These are phyloP conservation scores for Leptatherina wallacei DNA, from an alignment of 2,797 vertebrate genomes.

Conservation along the genomic window DNA sequence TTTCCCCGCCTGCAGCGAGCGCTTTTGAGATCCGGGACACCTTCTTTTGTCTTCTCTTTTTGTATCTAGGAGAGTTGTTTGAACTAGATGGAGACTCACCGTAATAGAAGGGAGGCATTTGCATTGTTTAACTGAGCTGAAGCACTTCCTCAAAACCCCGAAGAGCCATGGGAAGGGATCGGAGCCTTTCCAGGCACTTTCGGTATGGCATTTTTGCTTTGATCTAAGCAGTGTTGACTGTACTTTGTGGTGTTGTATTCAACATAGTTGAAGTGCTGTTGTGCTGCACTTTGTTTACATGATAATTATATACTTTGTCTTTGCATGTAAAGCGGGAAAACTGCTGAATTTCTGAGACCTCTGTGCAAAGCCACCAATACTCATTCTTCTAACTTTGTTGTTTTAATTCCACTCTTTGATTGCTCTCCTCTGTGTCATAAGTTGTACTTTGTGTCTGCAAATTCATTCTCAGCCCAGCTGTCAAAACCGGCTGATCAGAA, in stretches of 20 bases:
- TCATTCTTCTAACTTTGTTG: neutral
- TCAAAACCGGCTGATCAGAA: slow-evolving; percentile 54
- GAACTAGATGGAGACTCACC: slow-evolving; percentile 64
- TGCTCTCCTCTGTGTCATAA: slow-evolving; percentile 3
- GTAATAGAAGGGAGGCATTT: slow-evolving; percentile 50
- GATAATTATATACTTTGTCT: slow-evolving; percentile 11
- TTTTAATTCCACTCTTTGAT: slow-evolving; percentile 11
- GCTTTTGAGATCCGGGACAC: slow-evolving; percentile 58
- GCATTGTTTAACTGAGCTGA: slow-evolving; percentile 53
- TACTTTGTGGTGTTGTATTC: slow-evolving; percentile 34
- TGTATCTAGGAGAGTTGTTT: slow-evolving; percentile 51
- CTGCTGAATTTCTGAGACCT: neutral
- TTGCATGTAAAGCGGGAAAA: slow-evolving; percentile 12
- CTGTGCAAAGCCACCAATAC: neutral
- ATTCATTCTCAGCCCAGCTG: slow-evolving; percentile 33
- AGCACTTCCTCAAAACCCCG: slow-evolving; percentile 65
- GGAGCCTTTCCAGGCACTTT: slow-evolving; percentile 93
- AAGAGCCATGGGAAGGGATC: slow-evolving; percentile 90
- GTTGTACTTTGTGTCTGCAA: slow-evolving; percentile 23
- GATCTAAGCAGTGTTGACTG: slow-evolving; percentile 30
- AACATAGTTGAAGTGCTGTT: slow-evolving; percentile 20
- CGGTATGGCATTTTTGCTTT: slow-evolving; percentile 84
- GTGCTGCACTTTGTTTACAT: slow-evolving; percentile 22
- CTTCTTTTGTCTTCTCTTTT: slow-evolving; percentile 32
- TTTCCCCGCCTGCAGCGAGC: slow-evolving; percentile 56